Evolutionary conservation across 2,113 vertebrate genomes (phyloP), one percentile per base, ranked within the genome.

Genomic region (Rhynchomys soricoides): DNA sequence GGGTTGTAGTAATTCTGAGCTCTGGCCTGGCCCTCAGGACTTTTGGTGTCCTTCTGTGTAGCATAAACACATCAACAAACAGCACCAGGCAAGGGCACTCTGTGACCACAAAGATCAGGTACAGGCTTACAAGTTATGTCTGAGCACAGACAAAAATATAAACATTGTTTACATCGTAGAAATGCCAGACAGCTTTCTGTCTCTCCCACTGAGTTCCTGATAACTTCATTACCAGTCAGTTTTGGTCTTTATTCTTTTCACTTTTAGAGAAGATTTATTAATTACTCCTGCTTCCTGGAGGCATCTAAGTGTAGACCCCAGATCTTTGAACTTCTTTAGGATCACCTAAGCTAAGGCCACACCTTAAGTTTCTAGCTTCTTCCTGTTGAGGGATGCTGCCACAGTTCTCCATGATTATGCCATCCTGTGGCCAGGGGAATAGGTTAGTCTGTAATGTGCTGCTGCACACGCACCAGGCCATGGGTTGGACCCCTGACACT

Each of bases 161-260:
- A 34, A 57, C 21, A 26, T 9, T 34, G 34, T 93, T 52, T 37
- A 78, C 29, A 22, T 45, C 64, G n/a, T 68, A 73, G 40, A 64
- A 26, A 15, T 43, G 45, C 37, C 37, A 26, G 0, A 0, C 0
- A 55, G n/a, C 31, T 66, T 10, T 43, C 64, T 15, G 0, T 43
- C 50, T 59, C 70, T 37, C 37, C 43, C 17, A 26, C 3, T 0
- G 22, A 9, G 31, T 64, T 62, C 10, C 34, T 13, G 26, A 31
- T 29, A 31, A 3, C 55, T 29, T 37, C 81, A 90, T 34, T 29
- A 45, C 71, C 66, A 45, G 15, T 70, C 2, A 45, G 26, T 3
- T 85, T 45, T 22, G 43, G 34, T 37, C 57, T 89, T 24, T 17
- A 4, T 66, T 55, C 52, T 40, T 48, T 48, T 22, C 19, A 15